phyloP scores from a whole-genome alignment of 2,797 vertebrate species.

The Cuculus canorus region DNA sequence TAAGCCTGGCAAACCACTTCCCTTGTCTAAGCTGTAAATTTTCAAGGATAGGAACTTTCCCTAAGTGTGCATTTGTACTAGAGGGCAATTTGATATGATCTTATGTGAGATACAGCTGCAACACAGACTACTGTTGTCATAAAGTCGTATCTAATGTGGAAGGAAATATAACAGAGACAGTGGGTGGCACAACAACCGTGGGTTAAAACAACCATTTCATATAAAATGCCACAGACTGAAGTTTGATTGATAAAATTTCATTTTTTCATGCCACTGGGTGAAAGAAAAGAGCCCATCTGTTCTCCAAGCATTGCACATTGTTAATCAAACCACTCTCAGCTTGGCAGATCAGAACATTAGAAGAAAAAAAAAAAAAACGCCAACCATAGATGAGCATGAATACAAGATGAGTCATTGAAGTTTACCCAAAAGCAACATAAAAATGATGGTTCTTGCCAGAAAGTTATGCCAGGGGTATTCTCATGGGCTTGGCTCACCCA shows the following conservation, averaged over 20 bases:
- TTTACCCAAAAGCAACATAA: constrained; percentile 54
- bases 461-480: constrained; percentile 33
- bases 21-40: not conserved
- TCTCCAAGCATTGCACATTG: not conserved
- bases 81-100: not conserved
- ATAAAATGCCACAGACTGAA: not conserved
- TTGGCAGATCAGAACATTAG: constrained; percentile 29
- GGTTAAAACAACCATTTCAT: not conserved
- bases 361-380: not conserved
- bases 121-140: not conserved
- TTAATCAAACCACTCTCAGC: not conserved
- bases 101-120: not conserved
- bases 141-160: rapidly evolving
- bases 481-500: rapidly evolving
- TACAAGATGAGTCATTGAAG: constrained; percentile 49
- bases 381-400: constrained; percentile 20
- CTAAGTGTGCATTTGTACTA: not conserved
- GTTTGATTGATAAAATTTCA: constrained; percentile 35
- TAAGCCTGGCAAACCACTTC: not conserved
- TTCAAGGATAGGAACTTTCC: not conserved
- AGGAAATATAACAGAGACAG: not conserved
- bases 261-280: not conserved
- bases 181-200: not conserved
- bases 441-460: constrained; percentile 33
- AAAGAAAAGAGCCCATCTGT: constrained; percentile 43